Evolutionary conservation across 2,797 vertebrate species (phyloP), one percentile per base, ranked within the genome.

Genomic region (Neoniphon sammara): DNA sequence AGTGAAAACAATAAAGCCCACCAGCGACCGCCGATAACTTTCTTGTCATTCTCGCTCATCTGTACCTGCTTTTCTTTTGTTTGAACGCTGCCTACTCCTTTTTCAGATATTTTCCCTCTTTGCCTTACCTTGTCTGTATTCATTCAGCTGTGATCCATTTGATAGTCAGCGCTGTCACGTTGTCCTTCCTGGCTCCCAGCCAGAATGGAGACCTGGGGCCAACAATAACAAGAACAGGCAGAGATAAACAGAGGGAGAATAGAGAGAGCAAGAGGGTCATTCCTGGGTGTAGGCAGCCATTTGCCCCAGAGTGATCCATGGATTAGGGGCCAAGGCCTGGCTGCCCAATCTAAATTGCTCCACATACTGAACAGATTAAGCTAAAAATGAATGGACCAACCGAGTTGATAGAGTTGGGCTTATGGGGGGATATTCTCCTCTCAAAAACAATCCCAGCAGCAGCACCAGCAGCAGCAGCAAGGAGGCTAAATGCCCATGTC

Each of bases 351-450:
- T 73, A 85, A 90, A 91, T 83, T 87, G 88, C 80, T 86, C 58
- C 83, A 80, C 85, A 86, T 73, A 84, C 65, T 77, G 75, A 87
- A 73, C 73, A 84, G 85, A 88, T 83, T 87, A 84, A 82, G 77
- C 30, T 73, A 79, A 86, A 88, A 91, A 84, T 78, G 82, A 91
- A 85, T 78, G 80, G 69, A 65, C 25, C 56, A 67, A 72, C 62
- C 11, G 36, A 67, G 73, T 66, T 77, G 76, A 82, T 80, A 66
- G 80, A 78, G 73, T 78, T 77, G 4, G 67, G 82, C 63, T 83
- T 90, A 71, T 5, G 20, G 69, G 57, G 39, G 56, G 70, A 67
- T 79, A 70, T 83, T 70, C 68, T 80, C 59, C 74, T 61, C 46
- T 72, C 31, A 73, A 58, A 83, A 81, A 60, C 81, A 71, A 68